Evolutionary conservation across 2,797 vertebrate genomes (phyloP).

Genomic region (Myotis planiceps): DNA sequence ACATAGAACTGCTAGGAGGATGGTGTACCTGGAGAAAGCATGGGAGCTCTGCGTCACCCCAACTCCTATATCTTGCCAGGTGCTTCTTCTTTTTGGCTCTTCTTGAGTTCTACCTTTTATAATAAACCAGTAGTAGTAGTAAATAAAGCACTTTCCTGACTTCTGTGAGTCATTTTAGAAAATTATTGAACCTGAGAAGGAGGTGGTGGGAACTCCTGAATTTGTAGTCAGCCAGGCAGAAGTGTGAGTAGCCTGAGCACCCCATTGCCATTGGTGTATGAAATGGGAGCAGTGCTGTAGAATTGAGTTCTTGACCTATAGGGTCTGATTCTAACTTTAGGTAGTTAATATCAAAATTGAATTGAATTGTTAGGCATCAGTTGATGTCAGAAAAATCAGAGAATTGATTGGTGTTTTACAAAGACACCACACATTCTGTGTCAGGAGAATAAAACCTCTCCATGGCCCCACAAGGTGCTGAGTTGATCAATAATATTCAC

Average conservation of each 20-base stretch:
- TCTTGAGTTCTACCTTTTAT: not conserved
- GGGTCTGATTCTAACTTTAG: not conserved
- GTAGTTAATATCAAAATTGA: not conserved
- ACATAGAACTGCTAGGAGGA: not conserved
- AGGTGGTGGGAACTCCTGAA: not conserved
- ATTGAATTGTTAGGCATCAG: not conserved
- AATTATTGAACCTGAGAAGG: not conserved
- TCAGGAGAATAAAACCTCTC: not conserved
- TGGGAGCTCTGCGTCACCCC: not conserved
- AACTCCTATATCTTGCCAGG: not conserved
- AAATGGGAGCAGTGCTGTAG: not conserved
- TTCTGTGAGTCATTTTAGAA: not conserved
- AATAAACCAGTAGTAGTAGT: not conserved
- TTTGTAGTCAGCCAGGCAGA: not conserved
- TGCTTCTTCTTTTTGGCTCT: not conserved
- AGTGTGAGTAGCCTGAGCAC: not conserved
- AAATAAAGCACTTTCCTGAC: not conserved
- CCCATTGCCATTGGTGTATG: not conserved
- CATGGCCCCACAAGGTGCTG: not conserved
- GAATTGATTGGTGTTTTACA: not conserved
- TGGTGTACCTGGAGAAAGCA: fast-evolving
- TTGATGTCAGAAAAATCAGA: not conserved
- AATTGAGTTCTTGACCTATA: not conserved
- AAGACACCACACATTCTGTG: not conserved
- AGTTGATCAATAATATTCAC: not conserved